Conservation (phyloP, 2,797 vertebrate genomes). For the Glyptemys insculpta region DNA sequence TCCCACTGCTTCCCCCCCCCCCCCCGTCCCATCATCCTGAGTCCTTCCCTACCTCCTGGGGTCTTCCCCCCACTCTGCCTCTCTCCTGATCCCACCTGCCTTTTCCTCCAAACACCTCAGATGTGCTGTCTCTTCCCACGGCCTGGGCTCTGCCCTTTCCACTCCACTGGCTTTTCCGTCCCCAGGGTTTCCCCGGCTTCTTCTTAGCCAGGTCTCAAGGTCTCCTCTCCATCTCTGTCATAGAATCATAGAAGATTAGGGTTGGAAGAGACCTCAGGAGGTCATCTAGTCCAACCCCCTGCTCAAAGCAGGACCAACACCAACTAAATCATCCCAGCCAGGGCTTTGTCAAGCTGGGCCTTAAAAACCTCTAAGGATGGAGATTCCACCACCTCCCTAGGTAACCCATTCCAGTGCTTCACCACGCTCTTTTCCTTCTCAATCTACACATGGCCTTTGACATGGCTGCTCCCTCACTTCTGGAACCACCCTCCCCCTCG, state of each 20-base stretch:
- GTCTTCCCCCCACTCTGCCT: neutral
- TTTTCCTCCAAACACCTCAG: neutral
- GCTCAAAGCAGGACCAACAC: too few species aligned
- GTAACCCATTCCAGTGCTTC: too few species aligned
- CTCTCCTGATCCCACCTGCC: neutral
- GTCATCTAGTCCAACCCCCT: too few species aligned
- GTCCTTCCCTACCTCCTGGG: neutral
- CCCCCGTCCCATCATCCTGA: neutral
- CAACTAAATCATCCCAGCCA: too few species aligned
- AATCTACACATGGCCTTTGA: neutral
- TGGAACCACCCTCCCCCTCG: neutral
- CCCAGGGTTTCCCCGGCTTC: neutral
- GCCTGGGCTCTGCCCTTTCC: neutral
- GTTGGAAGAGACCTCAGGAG: too few species aligned
- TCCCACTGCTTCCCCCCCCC: neutral
- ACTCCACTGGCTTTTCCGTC: neutral
- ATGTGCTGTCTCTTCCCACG: neutral
- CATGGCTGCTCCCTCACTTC: neutral
- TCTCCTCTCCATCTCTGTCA: neutral
- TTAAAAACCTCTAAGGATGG: too few species aligned
- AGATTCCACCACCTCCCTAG: too few species aligned
- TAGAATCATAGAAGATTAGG: neutral
- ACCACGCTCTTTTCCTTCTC: neutral
- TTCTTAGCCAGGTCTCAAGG: neutral
- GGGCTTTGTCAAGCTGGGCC: too few species aligned